Evolutionary conservation across 2,113 vertebrate genomes (phyloP).

Genomic region (Pyxicephalus adspersus): DNA sequence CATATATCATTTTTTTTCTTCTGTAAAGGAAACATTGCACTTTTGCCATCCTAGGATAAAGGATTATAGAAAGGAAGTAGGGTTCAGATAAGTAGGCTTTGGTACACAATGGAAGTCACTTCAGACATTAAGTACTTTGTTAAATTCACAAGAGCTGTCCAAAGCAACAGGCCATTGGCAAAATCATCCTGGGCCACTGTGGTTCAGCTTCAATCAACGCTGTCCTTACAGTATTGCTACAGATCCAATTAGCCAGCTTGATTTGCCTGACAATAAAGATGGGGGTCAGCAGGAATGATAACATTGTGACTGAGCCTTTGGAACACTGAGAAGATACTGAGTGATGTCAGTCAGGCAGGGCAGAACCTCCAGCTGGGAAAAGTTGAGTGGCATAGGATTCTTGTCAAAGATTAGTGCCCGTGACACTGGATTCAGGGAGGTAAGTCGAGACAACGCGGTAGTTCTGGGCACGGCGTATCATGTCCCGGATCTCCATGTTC

Average conservation of each 20-base stretch:
- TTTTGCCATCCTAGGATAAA: conserved; percentile 82
- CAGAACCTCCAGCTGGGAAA: conserved; percentile 81
- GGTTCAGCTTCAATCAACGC: conserved; percentile 61
- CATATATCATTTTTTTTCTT: conserved; percentile 74
- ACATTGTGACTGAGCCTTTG: conserved; percentile 84
- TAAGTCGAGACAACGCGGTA: conserved; percentile 86
- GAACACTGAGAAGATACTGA: conserved; percentile 79
- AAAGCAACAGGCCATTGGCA: conserved; percentile 73
- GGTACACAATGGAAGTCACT: conserved; percentile 82
- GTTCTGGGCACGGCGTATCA: conserved; percentile 87
- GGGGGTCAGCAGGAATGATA: conserved; percentile 77
- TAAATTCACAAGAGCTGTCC: conserved; percentile 72
- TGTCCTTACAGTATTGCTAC: conserved; percentile 79
- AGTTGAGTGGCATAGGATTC: conserved; percentile 70
- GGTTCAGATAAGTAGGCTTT: conserved; percentile 80
- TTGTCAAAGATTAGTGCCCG: conserved; percentile 92
- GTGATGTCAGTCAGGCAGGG: conserved; percentile 70
- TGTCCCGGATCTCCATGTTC: conserved; percentile 91
- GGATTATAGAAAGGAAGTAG: conserved; percentile 74
- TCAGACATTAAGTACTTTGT: conserved; percentile 76
- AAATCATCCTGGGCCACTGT: conserved; percentile 60
- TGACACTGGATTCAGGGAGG: conserved; percentile 88
- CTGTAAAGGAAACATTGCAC: conserved; percentile 88
- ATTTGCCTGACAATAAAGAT: conserved; percentile 77
- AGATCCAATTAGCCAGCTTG: conserved; percentile 77